These are phyloP conservation scores for Diuraphis noxia DNA, from an alignment of 1,140 invertebrate genomes.

Conservation along the genomic window DNA sequence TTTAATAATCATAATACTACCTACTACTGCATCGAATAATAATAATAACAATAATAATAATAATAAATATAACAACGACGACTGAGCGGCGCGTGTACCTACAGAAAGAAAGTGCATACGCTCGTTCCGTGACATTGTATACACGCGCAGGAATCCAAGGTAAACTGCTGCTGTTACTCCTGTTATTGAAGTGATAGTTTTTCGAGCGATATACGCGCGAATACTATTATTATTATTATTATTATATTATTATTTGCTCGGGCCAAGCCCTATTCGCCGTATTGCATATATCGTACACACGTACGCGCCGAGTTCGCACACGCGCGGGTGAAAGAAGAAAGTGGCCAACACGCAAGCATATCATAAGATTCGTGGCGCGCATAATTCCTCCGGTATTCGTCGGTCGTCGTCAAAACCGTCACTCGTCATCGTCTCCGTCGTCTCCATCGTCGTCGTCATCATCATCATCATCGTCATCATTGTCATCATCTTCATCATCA, in stretches of 20 bases:
- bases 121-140: slow-evolving; percentile 33
- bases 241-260: neutral
- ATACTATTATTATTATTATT: neutral
- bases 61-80: neutral
- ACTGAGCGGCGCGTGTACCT: neutral
- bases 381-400: neutral
- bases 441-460: too few species aligned
- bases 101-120: slow-evolving; percentile 44
- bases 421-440: neutral
- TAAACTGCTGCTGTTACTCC: slow-evolving; percentile 13
- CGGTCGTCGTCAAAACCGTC: neutral
- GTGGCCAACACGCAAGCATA: neutral
- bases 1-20: neutral
- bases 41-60: slow-evolving; percentile 25
- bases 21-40: neutral
- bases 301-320: neutral
- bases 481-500: neutral
- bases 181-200: slow-evolving; percentile 22
- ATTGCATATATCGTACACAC: neutral
- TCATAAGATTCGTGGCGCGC: neutral
- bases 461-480: too few species aligned
- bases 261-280: neutral
- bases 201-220: slow-evolving; percentile 4
- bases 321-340: slow-evolving; percentile 27
- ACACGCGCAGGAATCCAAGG: slow-evolving; percentile 31